Base-by-base conservation (phyloP, 2,113 vertebrate species). In the Alexandromys fortis region DNA sequence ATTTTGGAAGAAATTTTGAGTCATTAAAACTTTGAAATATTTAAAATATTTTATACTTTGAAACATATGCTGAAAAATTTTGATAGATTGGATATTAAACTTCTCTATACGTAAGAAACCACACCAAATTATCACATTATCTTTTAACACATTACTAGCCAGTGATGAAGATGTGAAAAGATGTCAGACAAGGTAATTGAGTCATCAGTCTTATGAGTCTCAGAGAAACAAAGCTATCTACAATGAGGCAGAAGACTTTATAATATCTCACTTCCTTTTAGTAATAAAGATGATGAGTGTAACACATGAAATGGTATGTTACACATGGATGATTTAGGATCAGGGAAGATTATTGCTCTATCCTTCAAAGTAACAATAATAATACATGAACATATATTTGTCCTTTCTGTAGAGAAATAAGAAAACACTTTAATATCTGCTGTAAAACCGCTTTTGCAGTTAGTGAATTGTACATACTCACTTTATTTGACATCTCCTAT, bases 1-100 rank as follows among this genome's bases (percentile, higher is more conserved):
- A 76, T 52, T 85, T 88, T 96, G 58, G 13, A 81, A 65, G 17
- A 52, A 58, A 93, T n/a, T 89, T 83, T n/a, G 42, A 73, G 24
- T 42, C 16, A 82, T 77, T 63, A 94, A 92, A 78, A 16, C 4
- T 45, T 89, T 89, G 17, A 92, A 89, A 85, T 89, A 2, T 85
- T 72, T 4, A 45, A 65, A 30, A 55, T 93, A 87, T 55, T 94
- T 87, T 17, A 26, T 26, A 89, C 45, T 28, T 61, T 83, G 22
- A 83, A 83, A 61, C 22, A 63, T 63, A 42, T 42, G n/a, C 24
- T 83, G 13, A 63, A 42, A 42, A 11, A 73, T 96, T 78, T 92
- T 73, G 0, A 45, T 28, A 14, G 2, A 7, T 79, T 86, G 45
- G 28, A 58, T 52, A 72, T 5, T 78, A 85, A 89, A 92, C 4